These are phyloP conservation scores for Neostethus bicornis DNA, from an alignment of 2,797 vertebrate genomes.

Conservation along the genomic window DNA sequence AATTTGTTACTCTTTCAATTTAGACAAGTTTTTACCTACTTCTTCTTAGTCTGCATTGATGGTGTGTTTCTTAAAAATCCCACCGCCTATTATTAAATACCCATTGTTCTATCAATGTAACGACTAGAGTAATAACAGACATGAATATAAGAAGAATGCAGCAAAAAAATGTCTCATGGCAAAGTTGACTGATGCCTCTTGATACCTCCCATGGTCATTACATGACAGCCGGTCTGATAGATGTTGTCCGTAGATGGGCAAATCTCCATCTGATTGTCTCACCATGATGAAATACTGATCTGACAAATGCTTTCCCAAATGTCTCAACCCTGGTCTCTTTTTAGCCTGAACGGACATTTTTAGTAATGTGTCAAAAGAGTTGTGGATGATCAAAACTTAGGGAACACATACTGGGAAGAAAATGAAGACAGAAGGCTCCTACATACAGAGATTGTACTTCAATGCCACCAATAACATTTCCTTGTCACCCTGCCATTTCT, in stretches of 20 bases:
- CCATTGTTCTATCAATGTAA: conserved; percentile 36
- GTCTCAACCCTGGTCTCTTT: conserved; percentile 50
- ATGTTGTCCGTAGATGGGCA: conserved; percentile 67
- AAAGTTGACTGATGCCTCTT: conserved; percentile 60
- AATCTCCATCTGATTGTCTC: conserved; percentile 66
- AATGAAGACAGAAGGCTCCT: conserved; percentile 16
- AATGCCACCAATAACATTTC: neutral
- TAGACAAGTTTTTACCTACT: no score
- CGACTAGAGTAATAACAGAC: conserved; percentile 39
- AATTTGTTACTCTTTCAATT: no score
- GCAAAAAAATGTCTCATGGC: conserved; percentile 19
- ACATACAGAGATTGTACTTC: neutral
- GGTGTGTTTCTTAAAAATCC: no score
- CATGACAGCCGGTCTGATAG: conserved; percentile 71
- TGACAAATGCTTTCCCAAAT: conserved; percentile 61
- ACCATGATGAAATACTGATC: conserved; percentile 60
- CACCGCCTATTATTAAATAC: conserved; percentile 27
- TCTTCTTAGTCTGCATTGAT: no score
- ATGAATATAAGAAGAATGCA: conserved; percentile 67
- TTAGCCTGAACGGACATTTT: conserved; percentile 57
- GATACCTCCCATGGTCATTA: conserved; percentile 72
- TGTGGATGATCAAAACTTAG: conserved; percentile 29
- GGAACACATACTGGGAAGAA: conserved; percentile 11
- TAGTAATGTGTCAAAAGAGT: conserved; percentile 50
- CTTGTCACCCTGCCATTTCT: neutral